A percentile compares a stretch with the other conserved stretches of the same genome.
Conservation (phyloP, 2,888 invertebrate species). For the Megastigmus dorsalis region DNA sequence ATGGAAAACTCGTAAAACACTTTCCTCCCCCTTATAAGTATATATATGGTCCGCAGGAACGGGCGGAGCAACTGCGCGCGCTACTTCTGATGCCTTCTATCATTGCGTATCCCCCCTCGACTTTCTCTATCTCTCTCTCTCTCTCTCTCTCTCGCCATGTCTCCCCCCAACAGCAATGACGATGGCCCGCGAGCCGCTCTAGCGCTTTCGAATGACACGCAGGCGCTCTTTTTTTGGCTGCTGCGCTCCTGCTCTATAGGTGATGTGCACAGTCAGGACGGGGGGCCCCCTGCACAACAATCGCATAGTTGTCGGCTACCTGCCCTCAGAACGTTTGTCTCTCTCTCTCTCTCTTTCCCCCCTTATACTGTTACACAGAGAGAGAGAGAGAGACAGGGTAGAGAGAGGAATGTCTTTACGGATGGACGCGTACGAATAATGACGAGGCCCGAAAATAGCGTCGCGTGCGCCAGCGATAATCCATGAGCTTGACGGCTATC, state of each 20-base stretch:
- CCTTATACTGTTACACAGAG: no score
- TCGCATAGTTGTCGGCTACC: conserved; percentile 27
- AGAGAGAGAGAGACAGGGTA: background rate
- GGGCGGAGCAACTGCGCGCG: conserved; percentile 20
- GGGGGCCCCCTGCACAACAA: background rate
- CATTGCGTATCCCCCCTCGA: conserved; percentile 19
- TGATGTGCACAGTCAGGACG: background rate
- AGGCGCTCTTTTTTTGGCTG: conserved; percentile 20
- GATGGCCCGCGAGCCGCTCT: conserved; percentile 16
- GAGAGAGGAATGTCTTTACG: conserved; percentile 24
- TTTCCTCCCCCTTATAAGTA: conserved; percentile 38
- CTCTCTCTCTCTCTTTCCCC: conserved; percentile 20
- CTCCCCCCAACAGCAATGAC: no score
- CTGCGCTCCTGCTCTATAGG: background rate
- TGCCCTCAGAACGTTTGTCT: conserved; percentile 49
- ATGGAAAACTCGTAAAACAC: conserved; percentile 29
- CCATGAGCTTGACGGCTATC: background rate
- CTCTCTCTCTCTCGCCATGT: no score
- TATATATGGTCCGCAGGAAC: no score
- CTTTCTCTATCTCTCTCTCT: background rate
- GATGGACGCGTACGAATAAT: conserved; percentile 47
- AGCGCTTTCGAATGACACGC: conserved; percentile 50
- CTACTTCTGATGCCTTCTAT: conserved; percentile 14
- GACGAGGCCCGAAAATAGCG: no score
- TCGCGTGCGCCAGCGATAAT: background rate